Percentiles rank a stretch among this genome's conserved stretches.
phyloP scores from a whole-genome alignment of 2,113 vertebrate species.

The Entelurus aequoreus region DNA sequence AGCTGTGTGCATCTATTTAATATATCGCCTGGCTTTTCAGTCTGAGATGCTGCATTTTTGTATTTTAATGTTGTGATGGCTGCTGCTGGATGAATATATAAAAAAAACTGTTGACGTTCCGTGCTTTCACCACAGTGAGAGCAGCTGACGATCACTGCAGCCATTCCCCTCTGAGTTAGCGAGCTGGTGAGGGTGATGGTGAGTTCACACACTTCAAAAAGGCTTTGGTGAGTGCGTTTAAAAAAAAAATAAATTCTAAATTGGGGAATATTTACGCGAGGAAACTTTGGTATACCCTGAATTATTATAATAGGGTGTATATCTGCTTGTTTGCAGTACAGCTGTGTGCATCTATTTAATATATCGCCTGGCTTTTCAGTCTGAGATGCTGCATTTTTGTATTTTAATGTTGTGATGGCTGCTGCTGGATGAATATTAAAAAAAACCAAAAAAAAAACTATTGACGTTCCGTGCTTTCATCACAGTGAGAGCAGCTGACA shows the following conservation, averaged over 20 bases:
- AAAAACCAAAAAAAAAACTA: conserved; percentile 41
- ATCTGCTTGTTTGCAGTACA: no score
- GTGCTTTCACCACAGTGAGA: no score
- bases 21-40: no score
- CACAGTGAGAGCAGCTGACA: conserved; percentile 19
- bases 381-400: conserved; percentile 31
- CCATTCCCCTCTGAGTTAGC: no score
- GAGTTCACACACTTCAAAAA: not conserved
- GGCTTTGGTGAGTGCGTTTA: not conserved
- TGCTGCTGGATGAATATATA: no score
- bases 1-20: no score
- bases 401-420: conserved; percentile 4
- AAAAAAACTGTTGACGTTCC: no score
- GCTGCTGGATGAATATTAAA: conserved; percentile 1
- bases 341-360: conserved; percentile 6
- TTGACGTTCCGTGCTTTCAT: no score
- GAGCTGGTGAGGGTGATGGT: not conserved
- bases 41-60: not conserved
- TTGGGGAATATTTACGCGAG: not conserved
- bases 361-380: conserved; percentile 4
- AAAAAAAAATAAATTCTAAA: conserved; percentile 20
- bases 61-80: no score
- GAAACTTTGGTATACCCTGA: no score
- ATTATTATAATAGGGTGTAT: no score
- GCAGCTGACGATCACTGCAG: no score